These are phyloP conservation scores for Callospermophilus lateralis DNA, from an alignment of 2,113 vertebrate species.

Conservation along the genomic window DNA sequence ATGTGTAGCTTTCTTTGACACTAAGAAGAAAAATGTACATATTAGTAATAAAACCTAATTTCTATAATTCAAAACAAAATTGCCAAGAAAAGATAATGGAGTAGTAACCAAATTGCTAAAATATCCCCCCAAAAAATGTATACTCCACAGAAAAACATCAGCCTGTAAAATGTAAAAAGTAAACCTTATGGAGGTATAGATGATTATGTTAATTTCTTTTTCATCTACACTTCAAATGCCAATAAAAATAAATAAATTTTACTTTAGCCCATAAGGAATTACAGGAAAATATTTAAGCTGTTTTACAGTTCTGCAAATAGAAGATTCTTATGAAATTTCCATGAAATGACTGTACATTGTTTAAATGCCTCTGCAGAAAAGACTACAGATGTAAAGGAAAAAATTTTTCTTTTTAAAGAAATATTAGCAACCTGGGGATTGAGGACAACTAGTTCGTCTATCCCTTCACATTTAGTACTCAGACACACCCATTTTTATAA, in stretches of 20 bases:
- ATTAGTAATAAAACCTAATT: constrained; percentile 16
- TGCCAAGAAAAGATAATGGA: not conserved
- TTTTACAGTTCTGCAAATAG: not conserved
- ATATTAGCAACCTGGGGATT: not conserved
- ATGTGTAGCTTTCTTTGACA: not conserved
- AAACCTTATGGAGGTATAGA: not conserved
- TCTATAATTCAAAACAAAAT: constrained; percentile 46
- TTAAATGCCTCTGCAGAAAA: not conserved
- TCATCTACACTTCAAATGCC: constrained; percentile 15
- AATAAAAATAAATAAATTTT: constrained; percentile 8
- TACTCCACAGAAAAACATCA: not conserved
- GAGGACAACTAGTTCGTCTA: not conserved
- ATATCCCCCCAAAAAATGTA: not conserved
- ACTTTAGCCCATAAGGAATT: constrained; percentile 45
- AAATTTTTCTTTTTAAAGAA: constrained; percentile 36
- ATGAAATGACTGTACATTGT: constrained; percentile 37
- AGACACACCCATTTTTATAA: constrained; percentile 10
- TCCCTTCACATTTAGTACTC: not conserved
- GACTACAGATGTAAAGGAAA: not conserved
- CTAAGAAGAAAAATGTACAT: not conserved
- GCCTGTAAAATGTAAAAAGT: constrained; percentile 39
- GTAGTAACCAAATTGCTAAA: not conserved
- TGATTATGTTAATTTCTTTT: constrained; percentile 24
- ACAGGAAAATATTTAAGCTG: not conserved
- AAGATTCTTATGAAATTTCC: not conserved